Base-by-base conservation (phyloP, 2,888 invertebrate genomes). In the Yponomeuta cagnagella region DNA sequence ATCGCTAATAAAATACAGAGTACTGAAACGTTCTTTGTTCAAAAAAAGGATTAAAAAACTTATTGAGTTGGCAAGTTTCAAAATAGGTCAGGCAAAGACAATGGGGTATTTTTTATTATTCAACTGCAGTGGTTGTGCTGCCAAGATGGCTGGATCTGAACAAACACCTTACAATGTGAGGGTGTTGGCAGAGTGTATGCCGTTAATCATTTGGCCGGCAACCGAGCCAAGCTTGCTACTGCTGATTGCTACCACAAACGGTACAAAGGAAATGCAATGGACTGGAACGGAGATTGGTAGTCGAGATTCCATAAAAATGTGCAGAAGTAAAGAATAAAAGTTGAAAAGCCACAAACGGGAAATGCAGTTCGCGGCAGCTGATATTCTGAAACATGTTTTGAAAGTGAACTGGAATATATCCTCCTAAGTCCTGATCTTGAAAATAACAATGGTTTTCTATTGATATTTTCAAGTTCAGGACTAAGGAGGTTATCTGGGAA, bases 71-170 rank as follows among this genome's bases (percentile, higher is more conserved):
- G 52, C 52, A 58, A 58, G 15, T 58, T 58, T 15, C 52, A 58
- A 58, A 52, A 58, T 58, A 58, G 52, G 52, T 58, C 52, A 58
- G 52, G 52, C 52, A 58, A 58, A 65, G 33, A 33, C 65, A 65
- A 31, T 65, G 10, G 10, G 33, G 30, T 10, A 33, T 2, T 65
- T 65, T 65, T 68, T 68, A 15, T 68, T 68, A 37, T 31, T 37
- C 43, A 0, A 8, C n/a, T 48, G 68, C 15, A 68, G 68, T 68
- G 48, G 48, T 43, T 37, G 68, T 23, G 68, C n/a, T 68, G 68
- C 68, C 68, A 68, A 68, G 68, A 68, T 10, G 31, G 31, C 66
- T n/a, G 66, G 30, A 31, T 66, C 37, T n/a, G 67, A 67, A 37
- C 37, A 67, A 67, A 67, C 43, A 67, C 37, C 67, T 31, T 58